Conservation (phyloP, 2,113 vertebrate genomes). For the Arenaria interpres region DNA sequence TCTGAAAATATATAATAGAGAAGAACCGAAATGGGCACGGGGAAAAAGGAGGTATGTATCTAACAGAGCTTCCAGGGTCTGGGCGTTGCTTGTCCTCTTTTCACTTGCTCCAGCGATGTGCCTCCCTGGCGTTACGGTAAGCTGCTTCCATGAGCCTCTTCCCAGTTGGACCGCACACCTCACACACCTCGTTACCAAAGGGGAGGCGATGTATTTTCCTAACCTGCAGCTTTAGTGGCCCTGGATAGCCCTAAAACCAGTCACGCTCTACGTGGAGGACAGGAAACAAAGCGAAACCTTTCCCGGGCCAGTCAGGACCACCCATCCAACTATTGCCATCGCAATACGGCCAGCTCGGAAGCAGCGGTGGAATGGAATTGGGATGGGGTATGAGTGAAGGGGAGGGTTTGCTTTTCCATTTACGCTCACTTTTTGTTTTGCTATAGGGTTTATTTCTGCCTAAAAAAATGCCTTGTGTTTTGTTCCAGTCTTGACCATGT, state of each 20-base stretch:
- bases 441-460: not conserved
- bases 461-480: conserved; percentile 16
- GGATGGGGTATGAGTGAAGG: not conserved
- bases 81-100: not conserved
- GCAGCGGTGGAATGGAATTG: not conserved
- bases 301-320: not conserved
- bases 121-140: not conserved
- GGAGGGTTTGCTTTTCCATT: not conserved
- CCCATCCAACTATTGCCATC: not conserved
- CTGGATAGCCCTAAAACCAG: conserved; percentile 33
- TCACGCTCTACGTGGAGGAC: conserved; percentile 12
- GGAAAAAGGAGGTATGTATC: not conserved
- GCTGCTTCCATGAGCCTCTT: not conserved
- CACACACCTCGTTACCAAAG: conserved; percentile 8
- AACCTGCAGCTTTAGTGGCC: conserved; percentile 35
- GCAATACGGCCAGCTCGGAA: not conserved
- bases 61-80: not conserved
- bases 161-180: conserved; percentile 29
- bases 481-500: conserved; percentile 24
- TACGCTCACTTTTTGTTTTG: not conserved
- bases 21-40: not conserved
- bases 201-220: conserved; percentile 14
- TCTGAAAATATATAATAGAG: not conserved
- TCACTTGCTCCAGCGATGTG: not conserved
- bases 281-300: conserved; percentile 30